phyloP scores from a whole-genome alignment of 2,797 vertebrate genomes.

The Microctenopoma lineatum region DNA sequence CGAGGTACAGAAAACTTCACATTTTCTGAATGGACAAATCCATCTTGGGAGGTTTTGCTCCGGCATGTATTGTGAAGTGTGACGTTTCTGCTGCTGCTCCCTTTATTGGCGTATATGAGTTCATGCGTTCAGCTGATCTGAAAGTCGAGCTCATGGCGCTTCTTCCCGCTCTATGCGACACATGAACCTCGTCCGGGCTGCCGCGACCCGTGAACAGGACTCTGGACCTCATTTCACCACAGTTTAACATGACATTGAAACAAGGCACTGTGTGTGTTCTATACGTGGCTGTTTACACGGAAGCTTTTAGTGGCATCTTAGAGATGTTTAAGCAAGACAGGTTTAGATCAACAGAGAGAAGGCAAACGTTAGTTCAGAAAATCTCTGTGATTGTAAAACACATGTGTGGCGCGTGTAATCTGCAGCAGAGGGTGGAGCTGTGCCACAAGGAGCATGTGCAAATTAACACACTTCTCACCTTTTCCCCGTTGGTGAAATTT shows the following conservation, averaged over 20 bases:
- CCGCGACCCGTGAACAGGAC: background rate
- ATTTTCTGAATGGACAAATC: conserved; percentile 51
- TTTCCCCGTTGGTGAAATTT: conserved; percentile 40
- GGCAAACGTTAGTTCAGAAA: conserved; percentile 51
- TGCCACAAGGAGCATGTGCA: conserved; percentile 23
- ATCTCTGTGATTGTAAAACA: conserved; percentile 26
- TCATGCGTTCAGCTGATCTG: conserved; percentile 65
- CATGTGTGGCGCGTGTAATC: conserved; percentile 8
- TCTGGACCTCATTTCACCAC: conserved; percentile 11
- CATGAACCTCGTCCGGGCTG: conserved; percentile 37
- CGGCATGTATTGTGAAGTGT: conserved; percentile 32
- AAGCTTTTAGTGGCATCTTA: conserved; percentile 16
- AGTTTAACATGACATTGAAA: background rate
- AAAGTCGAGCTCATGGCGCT: conserved; percentile 57
- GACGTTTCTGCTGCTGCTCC: conserved; percentile 42
- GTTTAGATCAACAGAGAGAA: conserved; percentile 47
- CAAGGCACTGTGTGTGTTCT: background rate
- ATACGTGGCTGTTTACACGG: conserved; percentile 15
- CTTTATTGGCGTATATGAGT: conserved; percentile 45
- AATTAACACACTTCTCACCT: conserved; percentile 38
- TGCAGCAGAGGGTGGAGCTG: conserved; percentile 30
- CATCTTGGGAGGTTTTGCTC: conserved; percentile 7
- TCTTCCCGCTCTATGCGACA: conserved; percentile 21
- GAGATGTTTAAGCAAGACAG: conserved; percentile 19
- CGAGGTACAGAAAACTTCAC: conserved; percentile 40